Base-by-base conservation (phyloP, 2,113 vertebrate genomes). In the Xiphophorus maculatus region DNA sequence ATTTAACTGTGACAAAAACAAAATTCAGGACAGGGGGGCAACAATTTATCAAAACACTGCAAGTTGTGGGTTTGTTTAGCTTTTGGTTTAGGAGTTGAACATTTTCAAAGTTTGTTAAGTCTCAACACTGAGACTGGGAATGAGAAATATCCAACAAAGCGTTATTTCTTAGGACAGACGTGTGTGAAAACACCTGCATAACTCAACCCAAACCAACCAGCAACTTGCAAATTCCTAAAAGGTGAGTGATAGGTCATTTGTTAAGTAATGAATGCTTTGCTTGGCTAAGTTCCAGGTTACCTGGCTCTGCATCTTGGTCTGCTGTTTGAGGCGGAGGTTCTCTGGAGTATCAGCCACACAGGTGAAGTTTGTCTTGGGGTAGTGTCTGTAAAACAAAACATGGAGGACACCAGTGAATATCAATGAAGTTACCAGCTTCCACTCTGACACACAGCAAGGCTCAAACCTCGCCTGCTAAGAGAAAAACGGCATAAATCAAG, bases 251-350 rank as follows among this genome's bases (percentile, higher is more conserved):
- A 5, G 35, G 35, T 37, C 10, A 65, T 17, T 68, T 44, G 37
- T n/a, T 69, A 10, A 60, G 14, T 8, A 30, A 19, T 37, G 11
- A 69, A 48, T 17, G 25, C n/a, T 60, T n/a, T 27, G 7, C 22
- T 8, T 22, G 42, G 44, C 48, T 30, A 29, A 33, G 9, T 30
- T 61, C 5, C 28, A 42, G n/a, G 84, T 94, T 93, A 99, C 98
- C 95, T 96, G 96, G 93, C 98, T 99, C 93, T 99, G 97, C 76
- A 98, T 96, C 94, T 97, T 95, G 2, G 95, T 98, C 95, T 99
- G 98, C 90, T 98, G 94, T 96, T 98, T 98, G 73, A 99, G 96
- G 25, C 98, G 97, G 85, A 97, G 95, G 91, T 99, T 99, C 95
- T 99, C 97, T 1, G 97, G 97, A 74, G 98, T 99, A 91, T 99